Evolutionary conservation across 2,113 vertebrate species (phyloP).

Genomic region (Tapirus terrestris): DNA sequence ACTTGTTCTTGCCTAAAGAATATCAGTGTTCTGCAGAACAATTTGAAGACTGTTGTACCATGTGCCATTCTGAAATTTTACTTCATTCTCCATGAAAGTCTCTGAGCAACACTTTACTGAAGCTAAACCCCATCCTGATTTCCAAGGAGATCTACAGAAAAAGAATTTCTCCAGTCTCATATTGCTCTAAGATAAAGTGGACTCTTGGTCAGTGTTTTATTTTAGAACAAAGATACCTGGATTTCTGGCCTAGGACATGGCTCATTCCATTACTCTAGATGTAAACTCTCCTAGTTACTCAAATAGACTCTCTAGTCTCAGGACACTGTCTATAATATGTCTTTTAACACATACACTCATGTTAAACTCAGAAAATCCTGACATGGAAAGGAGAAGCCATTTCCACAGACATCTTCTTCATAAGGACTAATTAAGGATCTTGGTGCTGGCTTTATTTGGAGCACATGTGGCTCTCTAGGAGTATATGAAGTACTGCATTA

Average conservation of each 20-base stretch:
- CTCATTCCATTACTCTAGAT: background rate
- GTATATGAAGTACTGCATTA: background rate
- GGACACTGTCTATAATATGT: background rate
- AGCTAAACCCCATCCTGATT: background rate
- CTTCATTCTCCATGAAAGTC: background rate
- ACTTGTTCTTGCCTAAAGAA: background rate
- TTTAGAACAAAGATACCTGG: constrained; percentile 25
- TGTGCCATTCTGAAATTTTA: background rate
- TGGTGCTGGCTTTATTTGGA: background rate
- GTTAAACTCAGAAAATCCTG: constrained; percentile 14
- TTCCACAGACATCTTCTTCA: background rate
- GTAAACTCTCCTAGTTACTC: background rate
- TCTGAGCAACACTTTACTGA: background rate
- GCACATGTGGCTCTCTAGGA: background rate
- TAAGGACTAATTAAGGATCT: background rate
- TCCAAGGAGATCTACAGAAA: background rate
- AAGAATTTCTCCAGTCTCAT: constrained; percentile 25
- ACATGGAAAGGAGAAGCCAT: background rate
- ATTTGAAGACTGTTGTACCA: background rate
- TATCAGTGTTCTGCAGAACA: background rate
- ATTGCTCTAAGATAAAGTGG: background rate
- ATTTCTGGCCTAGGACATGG: background rate
- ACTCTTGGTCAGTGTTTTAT: background rate
- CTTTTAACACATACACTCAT: background rate
- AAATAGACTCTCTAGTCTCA: background rate